These are phyloP conservation scores for Eulithis prunata DNA, from an alignment of 2,888 invertebrate genomes.

Conservation along the genomic window DNA sequence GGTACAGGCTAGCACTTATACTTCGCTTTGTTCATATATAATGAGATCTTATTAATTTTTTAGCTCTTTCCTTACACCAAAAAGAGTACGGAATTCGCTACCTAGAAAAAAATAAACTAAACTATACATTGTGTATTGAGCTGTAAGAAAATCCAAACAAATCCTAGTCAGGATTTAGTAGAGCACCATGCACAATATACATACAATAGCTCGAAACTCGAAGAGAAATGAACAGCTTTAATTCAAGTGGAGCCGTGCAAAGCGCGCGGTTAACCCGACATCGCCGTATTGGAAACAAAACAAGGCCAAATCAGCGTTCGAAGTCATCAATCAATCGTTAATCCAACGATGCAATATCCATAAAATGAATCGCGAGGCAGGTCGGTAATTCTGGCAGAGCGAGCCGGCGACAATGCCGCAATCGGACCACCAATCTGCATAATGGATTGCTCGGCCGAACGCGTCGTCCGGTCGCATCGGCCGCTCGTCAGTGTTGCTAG, in stretches of 20 bases:
- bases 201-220: not conserved
- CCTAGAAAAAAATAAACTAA: too few species aligned
- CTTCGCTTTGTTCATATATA: not conserved
- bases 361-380: slow-evolving; percentile 60
- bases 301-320: slow-evolving; percentile 58
- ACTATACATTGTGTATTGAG: too few species aligned
- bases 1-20: slow-evolving; percentile 37
- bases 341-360: slow-evolving; percentile 75
- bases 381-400: slow-evolving; percentile 68
- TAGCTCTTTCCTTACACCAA: too few species aligned
- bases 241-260: slow-evolving; percentile 4
- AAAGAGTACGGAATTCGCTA: too few species aligned
- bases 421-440: slow-evolving; percentile 82
- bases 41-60: not conserved
- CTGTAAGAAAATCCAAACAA: too few species aligned
- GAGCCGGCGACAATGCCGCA: slow-evolving; percentile 80
- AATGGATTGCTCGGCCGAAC: slow-evolving; percentile 82
- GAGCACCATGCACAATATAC: not conserved
- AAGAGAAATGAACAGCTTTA: slow-evolving; percentile 3
- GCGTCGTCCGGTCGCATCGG: slow-evolving; percentile 68
- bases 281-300: slow-evolving; percentile 50
- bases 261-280: slow-evolving; percentile 26
- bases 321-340: slow-evolving; percentile 77
- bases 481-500: slow-evolving; percentile 42
- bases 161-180: not conserved